These are phyloP conservation scores for Colaptes auratus DNA, from an alignment of 2,113 vertebrate genomes.

Conservation along the genomic window DNA sequence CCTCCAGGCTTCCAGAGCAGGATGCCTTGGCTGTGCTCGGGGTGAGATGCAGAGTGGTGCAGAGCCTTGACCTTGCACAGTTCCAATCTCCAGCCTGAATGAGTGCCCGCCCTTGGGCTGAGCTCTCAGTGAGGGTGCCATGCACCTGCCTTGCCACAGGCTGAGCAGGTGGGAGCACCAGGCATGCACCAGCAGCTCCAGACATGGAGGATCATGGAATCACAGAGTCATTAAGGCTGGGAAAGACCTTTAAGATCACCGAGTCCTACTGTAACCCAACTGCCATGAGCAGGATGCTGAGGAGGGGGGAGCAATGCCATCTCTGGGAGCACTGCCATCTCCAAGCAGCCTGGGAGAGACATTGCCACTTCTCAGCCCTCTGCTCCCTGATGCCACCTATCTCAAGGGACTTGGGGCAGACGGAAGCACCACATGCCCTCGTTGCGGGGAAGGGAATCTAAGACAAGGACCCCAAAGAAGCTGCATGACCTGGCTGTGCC, in stretches of 20 bases:
- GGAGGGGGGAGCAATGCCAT: fast-evolving
- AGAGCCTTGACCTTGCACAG: fast-evolving
- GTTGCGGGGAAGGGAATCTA: background rate
- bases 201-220: too few relatives aligned
- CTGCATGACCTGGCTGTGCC: fast-evolving
- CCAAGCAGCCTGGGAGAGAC: background rate
- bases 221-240: too few relatives aligned
- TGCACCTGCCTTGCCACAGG: background rate
- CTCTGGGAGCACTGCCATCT: background rate
- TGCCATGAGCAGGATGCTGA: too few relatives aligned
- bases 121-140: background rate
- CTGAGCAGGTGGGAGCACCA: fast-evolving
- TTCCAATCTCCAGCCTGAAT: fast-evolving
- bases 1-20: background rate
- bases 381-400: fast-evolving
- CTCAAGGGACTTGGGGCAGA: fast-evolving
- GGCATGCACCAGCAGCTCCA: background rate
- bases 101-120: fast-evolving
- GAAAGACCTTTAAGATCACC: too few relatives aligned
- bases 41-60: background rate
- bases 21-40: background rate
- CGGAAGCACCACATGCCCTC: fast-evolving
- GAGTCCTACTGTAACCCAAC: too few relatives aligned
- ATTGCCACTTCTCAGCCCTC: background rate
- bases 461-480: fast-evolving